Base-by-base conservation (phyloP, 2,888 invertebrate genomes). In the Nycteola revayana region DNA sequence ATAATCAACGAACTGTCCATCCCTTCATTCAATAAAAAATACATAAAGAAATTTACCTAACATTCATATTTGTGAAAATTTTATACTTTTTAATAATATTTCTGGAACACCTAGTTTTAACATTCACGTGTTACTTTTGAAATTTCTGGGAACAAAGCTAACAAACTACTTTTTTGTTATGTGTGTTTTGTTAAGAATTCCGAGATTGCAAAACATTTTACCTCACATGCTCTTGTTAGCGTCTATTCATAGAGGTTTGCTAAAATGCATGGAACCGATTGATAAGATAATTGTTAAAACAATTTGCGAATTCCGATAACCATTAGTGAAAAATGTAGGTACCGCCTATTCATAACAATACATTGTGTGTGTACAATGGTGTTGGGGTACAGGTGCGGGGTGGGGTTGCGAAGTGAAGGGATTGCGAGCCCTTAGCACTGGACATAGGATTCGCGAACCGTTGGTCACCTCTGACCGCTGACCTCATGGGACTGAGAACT, bases 381-480 rank as follows among this genome's bases (percentile, higher is more conserved):
- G 7, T 23, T 33, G 31, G 34, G 35, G 32, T 43, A 64, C 74
- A 75, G 69, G 79, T 74, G 68, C 50, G 50, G 66, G 66, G 66
- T 50, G 43, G 58, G 33, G 32, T 36, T 35, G 5, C 49, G 43
- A 8, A 24, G 21, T 36, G 36, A 49, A 60, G 47, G 52, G 55
- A 56, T 66, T 61, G 57, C 59, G 42, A 60, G 39, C 14, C 27
- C 11, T 14, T 14, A 5, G 26, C 9, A 55, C 30, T 14, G 56
- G 42, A 44, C 38, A 38, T 50, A 25, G 42, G 36, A 59, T 70
- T 72, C 50, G 67, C 73, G 51, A 59, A 66, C 83, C 83, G 87
- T 87, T 87, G 83, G 78, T 82, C 85, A 87, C 86, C 86, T 75
- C 73, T 86, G 84, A 72, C 76, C 81, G 55, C 62, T 80, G 81